A percentile compares a stretch with the other conserved stretches of the same genome.
phyloP scores from a whole-genome alignment of 2,888 invertebrate species.

The Notocelia uddmanniana region DNA sequence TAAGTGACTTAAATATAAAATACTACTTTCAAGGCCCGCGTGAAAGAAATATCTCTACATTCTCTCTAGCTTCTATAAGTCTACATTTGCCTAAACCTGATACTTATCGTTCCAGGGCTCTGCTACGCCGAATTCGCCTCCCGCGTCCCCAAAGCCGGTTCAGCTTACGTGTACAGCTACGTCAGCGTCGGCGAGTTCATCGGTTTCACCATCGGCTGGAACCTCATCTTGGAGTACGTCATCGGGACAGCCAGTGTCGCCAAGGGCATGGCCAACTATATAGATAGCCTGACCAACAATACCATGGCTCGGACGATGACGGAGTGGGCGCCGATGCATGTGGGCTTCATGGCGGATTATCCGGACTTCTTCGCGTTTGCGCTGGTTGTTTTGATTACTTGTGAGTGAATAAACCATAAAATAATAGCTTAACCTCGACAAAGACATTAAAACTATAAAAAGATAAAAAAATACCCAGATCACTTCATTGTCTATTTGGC shows the following conservation, averaged over 20 bases:
- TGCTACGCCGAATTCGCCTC: conserved; percentile 97
- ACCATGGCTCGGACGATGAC: conserved; percentile 88
- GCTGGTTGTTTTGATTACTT: conserved; percentile 88
- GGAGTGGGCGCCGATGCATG: conserved; percentile 87
- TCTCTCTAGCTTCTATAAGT: too few species aligned
- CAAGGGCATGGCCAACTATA: conserved; percentile 91
- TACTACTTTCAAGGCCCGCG: too few species aligned
- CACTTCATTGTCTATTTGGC: too few species aligned
- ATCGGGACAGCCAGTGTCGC: conserved; percentile 94
- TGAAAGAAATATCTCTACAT: too few species aligned
- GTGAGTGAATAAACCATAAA: conserved; percentile 84
- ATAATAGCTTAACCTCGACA: too few species aligned
- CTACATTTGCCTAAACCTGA: background rate
- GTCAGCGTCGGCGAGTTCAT: conserved; percentile 96
- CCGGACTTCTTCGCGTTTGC: conserved; percentile 92
- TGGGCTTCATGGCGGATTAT: conserved; percentile 88
- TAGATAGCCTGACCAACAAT: conserved; percentile 90
- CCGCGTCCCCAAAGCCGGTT: conserved; percentile 94
- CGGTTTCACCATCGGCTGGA: conserved; percentile 97
- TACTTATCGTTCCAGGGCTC: conserved; percentile 83
- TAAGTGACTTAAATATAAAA: too few species aligned
- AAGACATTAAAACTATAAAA: too few species aligned
- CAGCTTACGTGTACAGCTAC: conserved; percentile 96
- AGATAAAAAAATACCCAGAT: too few species aligned
- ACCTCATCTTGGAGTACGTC: conserved; percentile 95